phyloP scores from a whole-genome alignment of 2,797 vertebrate genomes.

The Ibycter americanus region DNA sequence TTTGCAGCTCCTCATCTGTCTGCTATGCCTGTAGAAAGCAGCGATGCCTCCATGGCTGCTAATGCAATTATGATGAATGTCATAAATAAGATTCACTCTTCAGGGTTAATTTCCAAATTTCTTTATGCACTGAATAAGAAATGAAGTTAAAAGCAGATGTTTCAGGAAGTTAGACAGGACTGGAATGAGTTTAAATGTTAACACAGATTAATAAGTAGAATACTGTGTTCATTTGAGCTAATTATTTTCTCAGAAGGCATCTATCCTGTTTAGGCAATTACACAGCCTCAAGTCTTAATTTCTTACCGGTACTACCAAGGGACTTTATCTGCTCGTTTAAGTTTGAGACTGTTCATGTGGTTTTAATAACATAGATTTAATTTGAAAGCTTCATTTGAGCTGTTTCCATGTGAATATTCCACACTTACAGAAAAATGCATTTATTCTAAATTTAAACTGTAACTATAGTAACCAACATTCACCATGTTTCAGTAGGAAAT shows the following conservation, averaged over 20 bases:
- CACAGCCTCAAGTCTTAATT: constrained; percentile 41
- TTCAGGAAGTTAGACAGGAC: constrained; percentile 28
- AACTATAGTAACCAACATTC: constrained; percentile 75
- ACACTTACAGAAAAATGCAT: constrained; percentile 51
- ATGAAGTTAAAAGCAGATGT: constrained; percentile 22
- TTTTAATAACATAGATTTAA: constrained; percentile 61
- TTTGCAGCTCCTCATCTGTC: not conserved
- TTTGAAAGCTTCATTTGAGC: constrained; percentile 50
- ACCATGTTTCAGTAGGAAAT: constrained; percentile 46
- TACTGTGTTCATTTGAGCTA: constrained; percentile 22
- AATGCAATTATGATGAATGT: not conserved
- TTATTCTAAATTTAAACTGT: constrained; percentile 72
- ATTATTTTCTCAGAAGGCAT: constrained; percentile 48
- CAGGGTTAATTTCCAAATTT: not conserved
- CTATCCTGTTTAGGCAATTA: constrained; percentile 48
- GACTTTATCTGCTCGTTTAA: constrained; percentile 3
- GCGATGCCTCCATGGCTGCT: not conserved
- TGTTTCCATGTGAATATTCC: constrained; percentile 67
- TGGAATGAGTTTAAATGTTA: constrained; percentile 55
- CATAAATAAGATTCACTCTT: constrained; percentile 3
- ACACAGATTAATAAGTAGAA: constrained; percentile 47
- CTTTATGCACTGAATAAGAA: constrained; percentile 4
- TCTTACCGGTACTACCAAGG: not conserved
- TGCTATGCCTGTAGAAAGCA: not conserved
- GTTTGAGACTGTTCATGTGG: constrained; percentile 33